phyloP scores from a whole-genome alignment of 2,888 invertebrate genomes.

The Chaetoderma sp. region DNA sequence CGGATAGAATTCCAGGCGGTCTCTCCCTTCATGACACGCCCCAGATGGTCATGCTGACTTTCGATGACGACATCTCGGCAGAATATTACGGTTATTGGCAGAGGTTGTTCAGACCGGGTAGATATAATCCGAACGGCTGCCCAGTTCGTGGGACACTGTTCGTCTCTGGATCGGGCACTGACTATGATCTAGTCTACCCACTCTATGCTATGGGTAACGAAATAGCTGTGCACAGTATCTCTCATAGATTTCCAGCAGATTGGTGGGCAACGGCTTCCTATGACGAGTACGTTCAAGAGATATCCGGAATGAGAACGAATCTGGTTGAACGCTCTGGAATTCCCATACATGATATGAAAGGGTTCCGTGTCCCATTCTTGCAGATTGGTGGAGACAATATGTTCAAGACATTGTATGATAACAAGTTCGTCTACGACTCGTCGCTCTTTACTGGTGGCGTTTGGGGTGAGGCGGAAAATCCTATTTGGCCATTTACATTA shows the following conservation, averaged over 20 bases:
- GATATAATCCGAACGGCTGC: slow-evolving; percentile 76
- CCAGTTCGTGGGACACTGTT: slow-evolving; percentile 89
- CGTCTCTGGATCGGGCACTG: slow-evolving; percentile 98
- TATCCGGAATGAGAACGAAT: slow-evolving; percentile 89
- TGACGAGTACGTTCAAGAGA: slow-evolving; percentile 92
- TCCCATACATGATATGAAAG: slow-evolving; percentile 84
- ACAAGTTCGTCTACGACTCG: slow-evolving; percentile 92
- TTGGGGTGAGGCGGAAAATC: slow-evolving; percentile 85
- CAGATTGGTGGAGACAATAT: slow-evolving; percentile 90
- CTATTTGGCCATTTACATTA: slow-evolving; percentile 94
- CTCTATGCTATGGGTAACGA: slow-evolving; percentile 95
- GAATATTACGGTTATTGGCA: slow-evolving; percentile 37
- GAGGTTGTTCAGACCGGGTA: slow-evolving; percentile 34
- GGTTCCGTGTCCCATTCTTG: slow-evolving; percentile 90
- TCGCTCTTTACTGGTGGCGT: slow-evolving; percentile 88
- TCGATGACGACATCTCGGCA: slow-evolving; percentile 49
- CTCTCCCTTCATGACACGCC: slow-evolving; percentile 38
- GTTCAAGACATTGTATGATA: slow-evolving; percentile 93
- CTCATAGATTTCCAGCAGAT: slow-evolving; percentile 63
- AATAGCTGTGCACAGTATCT: slow-evolving; percentile 95
- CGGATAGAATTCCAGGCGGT: slow-evolving; percentile 36
- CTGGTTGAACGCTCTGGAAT: slow-evolving; percentile 83
- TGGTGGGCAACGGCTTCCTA: slow-evolving; percentile 88
- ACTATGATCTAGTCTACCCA: slow-evolving; percentile 98
- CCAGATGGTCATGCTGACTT: slow-evolving; percentile 51